Base-by-base conservation (phyloP, 2,113 vertebrate genomes). In the Plecotus auritus region DNA sequence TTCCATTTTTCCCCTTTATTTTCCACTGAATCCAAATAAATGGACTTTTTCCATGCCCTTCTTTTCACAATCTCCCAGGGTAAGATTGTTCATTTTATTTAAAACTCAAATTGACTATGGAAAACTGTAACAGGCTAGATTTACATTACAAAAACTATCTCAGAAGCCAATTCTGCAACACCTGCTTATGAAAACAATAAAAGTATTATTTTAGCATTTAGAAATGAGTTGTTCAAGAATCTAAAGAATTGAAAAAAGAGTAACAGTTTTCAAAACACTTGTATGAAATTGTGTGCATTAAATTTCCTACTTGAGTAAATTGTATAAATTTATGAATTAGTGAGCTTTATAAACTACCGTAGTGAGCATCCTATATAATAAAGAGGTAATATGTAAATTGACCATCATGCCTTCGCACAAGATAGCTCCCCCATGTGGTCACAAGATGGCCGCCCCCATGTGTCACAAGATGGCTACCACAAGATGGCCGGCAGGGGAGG, bases 91-190 rank as follows among this genome's bases (percentile, higher is more conserved):
- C 66, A 47, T 83, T 85, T 80, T 92, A 5, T n/a, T 67, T 70
- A 81, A 70, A 96, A 30, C 74, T 37, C 77, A n/a, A 54, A 18
- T 85, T 16, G 6, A 81, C 17, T 32, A 2, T 88, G 32, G 10
- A 74, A 88, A 97, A 96, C 12, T 84, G 20, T 81, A 93, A 70
- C 9, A 42, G 67, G 11, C 22, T 85, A 47, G 59, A 88, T 76
- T 95, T 78, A 90, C 93, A 69, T 32, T 16, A 93, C 5, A 56
- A 80, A 87, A 95, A 28, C 42, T 81, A 47, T 10, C 32, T 59
- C 56, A 88, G n/a, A 88, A 85, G 73, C 10, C 45, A 95, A 37
- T 37, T 76, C 12, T 74, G 49, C 18, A 85, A 2, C 11, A 59
- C 14, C n/a, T 59, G 1, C 45, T 49, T 88, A 85, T 93, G 54